Conservation (phyloP, 2,113 vertebrate genomes). For the Cavia aperea region DNA sequence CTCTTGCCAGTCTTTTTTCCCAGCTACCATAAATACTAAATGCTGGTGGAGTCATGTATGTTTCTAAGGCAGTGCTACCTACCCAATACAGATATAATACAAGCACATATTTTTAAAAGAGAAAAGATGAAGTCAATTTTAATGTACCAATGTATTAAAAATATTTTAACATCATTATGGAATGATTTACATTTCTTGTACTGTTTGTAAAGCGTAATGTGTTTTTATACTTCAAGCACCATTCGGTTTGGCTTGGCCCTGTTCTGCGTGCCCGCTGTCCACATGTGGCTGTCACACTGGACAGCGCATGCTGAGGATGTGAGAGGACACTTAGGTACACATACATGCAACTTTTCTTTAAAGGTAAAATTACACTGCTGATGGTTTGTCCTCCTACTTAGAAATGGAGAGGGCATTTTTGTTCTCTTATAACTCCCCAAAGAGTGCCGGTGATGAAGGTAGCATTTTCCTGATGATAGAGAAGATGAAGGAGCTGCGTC, state of each 20-base stretch:
- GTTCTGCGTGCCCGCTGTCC: neutral
- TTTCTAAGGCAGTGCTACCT: constrained; percentile 16
- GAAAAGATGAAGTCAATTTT: neutral
- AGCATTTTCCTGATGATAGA: neutral
- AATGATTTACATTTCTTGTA: neutral
- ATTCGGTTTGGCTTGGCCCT: neutral
- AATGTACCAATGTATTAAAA: neutral
- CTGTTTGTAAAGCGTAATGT: neutral
- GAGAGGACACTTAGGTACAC: neutral
- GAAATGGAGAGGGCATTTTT: neutral
- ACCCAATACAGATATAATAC: neutral
- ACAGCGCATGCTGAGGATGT: neutral
- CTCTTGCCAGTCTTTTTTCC: constrained; percentile 2
- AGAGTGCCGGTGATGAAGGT: neutral
- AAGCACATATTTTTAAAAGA: neutral
- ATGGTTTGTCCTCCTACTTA: neutral
- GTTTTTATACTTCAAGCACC: neutral
- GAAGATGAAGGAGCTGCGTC: neutral
- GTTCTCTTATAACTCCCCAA: neutral
- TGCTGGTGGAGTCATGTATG: neutral
- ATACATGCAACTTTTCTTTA: too few species aligned
- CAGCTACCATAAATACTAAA: neutral
- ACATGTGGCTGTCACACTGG: neutral
- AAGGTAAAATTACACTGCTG: too few species aligned
- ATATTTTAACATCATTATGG: neutral